Evolutionary conservation across 1,140 invertebrate genomes (phyloP).

Genomic region (Lutraria rhynchaena): DNA sequence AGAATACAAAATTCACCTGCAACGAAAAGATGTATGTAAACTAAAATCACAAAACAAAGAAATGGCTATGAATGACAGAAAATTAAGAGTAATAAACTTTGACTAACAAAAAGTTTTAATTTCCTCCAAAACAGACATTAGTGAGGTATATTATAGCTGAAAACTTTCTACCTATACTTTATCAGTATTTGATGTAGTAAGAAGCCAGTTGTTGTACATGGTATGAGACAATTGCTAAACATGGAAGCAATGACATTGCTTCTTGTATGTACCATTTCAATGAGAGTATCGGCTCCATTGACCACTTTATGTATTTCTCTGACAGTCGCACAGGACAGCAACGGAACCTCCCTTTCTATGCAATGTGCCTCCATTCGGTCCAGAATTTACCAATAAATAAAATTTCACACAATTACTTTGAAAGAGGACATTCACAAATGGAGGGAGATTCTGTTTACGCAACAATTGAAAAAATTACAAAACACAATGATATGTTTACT

Average conservation of each 20-base stretch:
- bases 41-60: not conserved
- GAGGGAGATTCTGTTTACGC: constrained; percentile 55
- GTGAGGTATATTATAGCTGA: constrained; percentile 48
- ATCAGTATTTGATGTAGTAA: constrained; percentile 29
- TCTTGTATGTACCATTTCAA: constrained; percentile 36
- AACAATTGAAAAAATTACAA: constrained; percentile 32
- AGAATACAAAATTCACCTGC: too few species aligned
- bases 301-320: constrained; percentile 42
- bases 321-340: constrained; percentile 58
- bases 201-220: constrained; percentile 45
- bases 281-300: not conserved
- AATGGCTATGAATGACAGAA: not conserved
- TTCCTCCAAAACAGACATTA: too few species aligned
- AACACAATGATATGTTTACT: constrained; percentile 33
- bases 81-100: not conserved
- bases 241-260: constrained; percentile 45
- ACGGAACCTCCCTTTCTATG: constrained; percentile 46
- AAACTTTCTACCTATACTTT: constrained; percentile 49
- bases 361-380: constrained; percentile 50
- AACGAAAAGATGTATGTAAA: not conserved
- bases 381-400: constrained; percentile 32
- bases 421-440: constrained; percentile 54
- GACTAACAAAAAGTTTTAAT: constrained; percentile 3
- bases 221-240: constrained; percentile 40
- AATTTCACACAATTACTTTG: constrained; percentile 49